phyloP scores from a whole-genome alignment of 2,113 vertebrate species.

The Nipponia nippon region DNA sequence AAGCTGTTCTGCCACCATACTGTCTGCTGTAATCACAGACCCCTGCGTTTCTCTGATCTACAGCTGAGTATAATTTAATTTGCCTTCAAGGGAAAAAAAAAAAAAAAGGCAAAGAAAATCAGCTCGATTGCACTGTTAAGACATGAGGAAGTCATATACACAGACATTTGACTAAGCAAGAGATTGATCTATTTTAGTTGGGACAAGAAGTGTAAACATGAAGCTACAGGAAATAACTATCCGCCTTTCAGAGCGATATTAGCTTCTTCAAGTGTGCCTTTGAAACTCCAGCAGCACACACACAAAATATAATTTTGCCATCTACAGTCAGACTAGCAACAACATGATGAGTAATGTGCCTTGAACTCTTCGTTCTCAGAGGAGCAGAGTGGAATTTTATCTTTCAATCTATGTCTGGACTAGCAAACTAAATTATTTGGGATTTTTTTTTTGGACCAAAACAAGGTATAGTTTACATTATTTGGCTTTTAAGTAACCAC shows the following conservation, averaged over 20 bases:
- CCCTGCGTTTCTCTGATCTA: neutral
- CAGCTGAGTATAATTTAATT: neutral
- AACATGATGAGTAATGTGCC: neutral
- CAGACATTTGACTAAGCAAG: neutral
- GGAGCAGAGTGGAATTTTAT: neutral
- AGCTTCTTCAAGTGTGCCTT: neutral
- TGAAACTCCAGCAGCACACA: neutral
- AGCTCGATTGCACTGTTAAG: neutral
- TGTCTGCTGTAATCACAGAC: neutral
- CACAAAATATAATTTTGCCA: neutral
- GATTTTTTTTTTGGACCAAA: neutral
- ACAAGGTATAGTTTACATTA: neutral
- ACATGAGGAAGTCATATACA: neutral
- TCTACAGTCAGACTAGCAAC: neutral
- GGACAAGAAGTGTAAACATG: neutral
- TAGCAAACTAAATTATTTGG: neutral
- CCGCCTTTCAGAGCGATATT: neutral
- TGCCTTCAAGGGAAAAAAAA: neutral
- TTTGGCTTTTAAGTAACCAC: conserved; percentile 5
- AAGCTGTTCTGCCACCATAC: neutral
- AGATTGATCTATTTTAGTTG: neutral
- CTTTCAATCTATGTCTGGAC: neutral
- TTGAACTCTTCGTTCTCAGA: neutral
- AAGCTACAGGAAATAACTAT: neutral
- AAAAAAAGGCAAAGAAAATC: neutral